A percentile compares a stretch with the other conserved stretches of the same genome.
These are phyloP conservation scores for Leptinotarsa peninsularis DNA, from an alignment of 2,888 invertebrate genomes.

Conservation along the genomic window DNA sequence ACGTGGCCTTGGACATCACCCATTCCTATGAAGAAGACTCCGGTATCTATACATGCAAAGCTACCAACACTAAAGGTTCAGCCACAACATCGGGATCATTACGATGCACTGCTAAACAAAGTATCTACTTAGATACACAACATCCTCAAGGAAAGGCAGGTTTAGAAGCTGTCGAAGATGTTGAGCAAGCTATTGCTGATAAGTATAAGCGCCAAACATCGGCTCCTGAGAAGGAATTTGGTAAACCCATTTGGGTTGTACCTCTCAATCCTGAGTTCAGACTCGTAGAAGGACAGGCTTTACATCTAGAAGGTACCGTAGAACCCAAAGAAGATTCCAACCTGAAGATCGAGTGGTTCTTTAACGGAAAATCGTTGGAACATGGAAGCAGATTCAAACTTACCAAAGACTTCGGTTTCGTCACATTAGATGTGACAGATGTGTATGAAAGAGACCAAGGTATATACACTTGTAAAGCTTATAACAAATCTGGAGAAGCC, in stretches of 20 bases:
- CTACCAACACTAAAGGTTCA: constrained; percentile 87
- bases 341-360: constrained; percentile 92
- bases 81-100: constrained; percentile 92
- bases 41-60: constrained; percentile 91
- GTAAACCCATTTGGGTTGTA: constrained; percentile 88
- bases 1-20: constrained; percentile 89
- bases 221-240: constrained; percentile 81
- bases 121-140: constrained; percentile 89
- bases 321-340: constrained; percentile 94
- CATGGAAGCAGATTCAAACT: constrained; percentile 92
- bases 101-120: constrained; percentile 83
- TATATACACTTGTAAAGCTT: constrained; percentile 92
- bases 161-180: constrained; percentile 88
- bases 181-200: constrained; percentile 83
- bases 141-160: constrained; percentile 95
- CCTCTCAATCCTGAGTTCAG: constrained; percentile 85
- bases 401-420: constrained; percentile 96
- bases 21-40: constrained; percentile 93
- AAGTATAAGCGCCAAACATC: constrained; percentile 78
- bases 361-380: constrained; percentile 88
- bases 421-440: constrained; percentile 91
- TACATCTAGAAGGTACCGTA: constrained; percentile 94
- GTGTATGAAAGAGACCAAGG: constrained; percentile 95
- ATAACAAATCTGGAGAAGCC: constrained; percentile 89
- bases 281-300: constrained; percentile 83